These are phyloP conservation scores for Metopolophium dirhodum DNA, from an alignment of 1,140 invertebrate genomes.

Conservation along the genomic window DNA sequence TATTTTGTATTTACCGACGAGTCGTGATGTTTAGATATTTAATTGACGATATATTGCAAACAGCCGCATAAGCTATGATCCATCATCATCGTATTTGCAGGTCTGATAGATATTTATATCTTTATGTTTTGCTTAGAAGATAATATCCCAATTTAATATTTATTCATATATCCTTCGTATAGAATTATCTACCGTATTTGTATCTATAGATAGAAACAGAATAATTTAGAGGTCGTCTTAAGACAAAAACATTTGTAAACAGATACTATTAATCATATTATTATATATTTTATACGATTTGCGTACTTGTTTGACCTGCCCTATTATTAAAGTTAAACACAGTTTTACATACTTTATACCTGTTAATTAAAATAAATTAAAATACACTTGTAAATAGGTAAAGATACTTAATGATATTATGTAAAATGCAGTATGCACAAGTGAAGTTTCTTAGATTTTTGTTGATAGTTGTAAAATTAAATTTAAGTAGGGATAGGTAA, in stretches of 20 bases:
- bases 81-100: not conserved
- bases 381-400: not conserved
- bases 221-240: not conserved
- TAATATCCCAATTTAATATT: not conserved
- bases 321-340: not conserved
- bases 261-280: not conserved
- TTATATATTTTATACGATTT: not conserved
- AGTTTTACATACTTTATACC: not conserved
- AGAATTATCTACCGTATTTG: not conserved
- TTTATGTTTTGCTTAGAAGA: not conserved
- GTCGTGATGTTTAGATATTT: constrained; percentile 39
- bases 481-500: no score
- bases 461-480: no score
- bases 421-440: not conserved
- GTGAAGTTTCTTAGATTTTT: no score
- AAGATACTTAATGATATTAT: no score
- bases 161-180: not conserved
- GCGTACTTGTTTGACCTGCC: no score
- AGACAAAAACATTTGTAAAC: not conserved
- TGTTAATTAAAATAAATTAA: not conserved
- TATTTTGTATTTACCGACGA: constrained; percentile 18
- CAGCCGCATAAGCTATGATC: not conserved
- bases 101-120: not conserved
- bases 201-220: not conserved
- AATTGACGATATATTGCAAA: constrained; percentile 36